phyloP scores from a whole-genome alignment of 2,888 invertebrate genomes.

The Nymphalis urticae region DNA sequence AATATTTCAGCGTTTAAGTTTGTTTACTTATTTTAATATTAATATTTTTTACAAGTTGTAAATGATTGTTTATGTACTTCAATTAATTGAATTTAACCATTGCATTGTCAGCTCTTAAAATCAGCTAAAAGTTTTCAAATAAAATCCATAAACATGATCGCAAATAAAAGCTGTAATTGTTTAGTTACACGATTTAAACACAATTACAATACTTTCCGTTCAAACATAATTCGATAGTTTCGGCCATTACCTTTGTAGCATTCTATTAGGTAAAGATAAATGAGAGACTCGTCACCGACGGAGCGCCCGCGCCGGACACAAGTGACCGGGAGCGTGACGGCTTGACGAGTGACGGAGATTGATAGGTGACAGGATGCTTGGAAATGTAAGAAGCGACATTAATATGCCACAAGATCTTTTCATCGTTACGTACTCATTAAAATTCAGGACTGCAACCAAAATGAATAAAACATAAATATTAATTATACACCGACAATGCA shows the following conservation, averaged over 20 bases:
- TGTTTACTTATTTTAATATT: no score
- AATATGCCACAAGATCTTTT: background rate
- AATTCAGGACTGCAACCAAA: background rate
- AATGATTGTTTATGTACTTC: no score
- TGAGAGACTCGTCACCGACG: conserved; percentile 5
- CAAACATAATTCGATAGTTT: background rate
- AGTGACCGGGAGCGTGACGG: conserved; percentile 20
- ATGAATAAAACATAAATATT: background rate
- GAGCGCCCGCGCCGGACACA: conserved; percentile 10
- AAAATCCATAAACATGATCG: background rate
- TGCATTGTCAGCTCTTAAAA: no score
- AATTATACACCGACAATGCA: background rate
- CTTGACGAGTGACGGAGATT: conserved; percentile 21
- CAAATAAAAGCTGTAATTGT: background rate
- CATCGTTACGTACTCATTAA: conserved; percentile 1
- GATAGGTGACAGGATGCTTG: conserved; percentile 10
- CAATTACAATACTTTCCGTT: conserved; percentile 19
- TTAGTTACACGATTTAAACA: conserved; percentile 14
- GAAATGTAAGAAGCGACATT: background rate
- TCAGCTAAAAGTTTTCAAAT: background rate
- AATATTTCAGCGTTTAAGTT: no score
- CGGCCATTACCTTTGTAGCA: conserved; percentile 21
- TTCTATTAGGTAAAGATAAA: conserved; percentile 18
- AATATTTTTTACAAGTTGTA: no score
- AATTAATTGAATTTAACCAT: no score